phyloP scores from a whole-genome alignment of 2,113 vertebrate species.

The Microtus pennsylvanicus region DNA sequence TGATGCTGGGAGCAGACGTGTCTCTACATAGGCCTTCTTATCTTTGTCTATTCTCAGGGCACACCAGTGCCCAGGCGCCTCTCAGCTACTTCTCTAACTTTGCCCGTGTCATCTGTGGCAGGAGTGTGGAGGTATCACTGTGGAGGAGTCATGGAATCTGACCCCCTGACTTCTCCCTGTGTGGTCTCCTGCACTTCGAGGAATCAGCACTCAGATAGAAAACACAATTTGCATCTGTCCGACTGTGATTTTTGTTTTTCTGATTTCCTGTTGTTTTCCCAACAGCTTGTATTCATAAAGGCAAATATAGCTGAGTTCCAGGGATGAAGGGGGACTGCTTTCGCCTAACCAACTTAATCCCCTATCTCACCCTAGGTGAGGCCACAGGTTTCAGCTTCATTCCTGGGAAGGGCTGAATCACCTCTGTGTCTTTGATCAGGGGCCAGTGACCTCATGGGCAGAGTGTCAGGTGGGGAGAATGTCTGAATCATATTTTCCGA shows the following conservation, averaged over 20 bases:
- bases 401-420: background rate
- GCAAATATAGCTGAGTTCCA: background rate
- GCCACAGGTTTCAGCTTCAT: background rate
- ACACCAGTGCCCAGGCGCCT: background rate
- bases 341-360: too few species aligned
- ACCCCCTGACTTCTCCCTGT: background rate
- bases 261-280: background rate
- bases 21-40: background rate
- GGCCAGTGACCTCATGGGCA: background rate
- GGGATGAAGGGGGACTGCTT: background rate
- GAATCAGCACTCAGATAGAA: background rate
- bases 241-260: background rate
- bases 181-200: background rate
- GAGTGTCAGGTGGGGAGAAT: background rate
- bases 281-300: background rate
- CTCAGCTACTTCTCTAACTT: background rate
- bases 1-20: background rate
- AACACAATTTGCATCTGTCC: background rate
- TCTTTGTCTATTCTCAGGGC: background rate
- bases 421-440: background rate
- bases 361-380: accelerated
- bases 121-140: background rate
- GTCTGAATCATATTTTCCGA: constrained; percentile 34
- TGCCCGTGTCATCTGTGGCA: background rate
- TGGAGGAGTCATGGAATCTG: too few species aligned